Base-by-base conservation (phyloP, 2,113 vertebrate species). In the Podilymbus podiceps region DNA sequence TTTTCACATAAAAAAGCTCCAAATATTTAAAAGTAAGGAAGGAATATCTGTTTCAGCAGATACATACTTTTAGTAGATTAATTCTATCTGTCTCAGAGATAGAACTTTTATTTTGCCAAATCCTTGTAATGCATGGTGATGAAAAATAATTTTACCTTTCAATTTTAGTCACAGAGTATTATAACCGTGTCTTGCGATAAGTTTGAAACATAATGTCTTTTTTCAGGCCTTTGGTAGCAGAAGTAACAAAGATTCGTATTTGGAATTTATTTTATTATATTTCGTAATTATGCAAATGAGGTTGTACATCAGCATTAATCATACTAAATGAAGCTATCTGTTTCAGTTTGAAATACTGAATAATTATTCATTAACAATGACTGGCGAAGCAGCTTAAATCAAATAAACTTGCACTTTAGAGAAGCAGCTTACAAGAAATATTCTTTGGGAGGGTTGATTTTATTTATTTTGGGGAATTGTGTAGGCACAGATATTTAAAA, bases 271-370 rank as follows among this genome's bases (percentile, higher is more conserved):
- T 97, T 97, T 95, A 88, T 92, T 97, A 93, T 96, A 97, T 85
- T 96, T 95, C 91, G 31, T 92, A 97, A 97, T 98, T 97, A 98
- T 97, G 93, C 66, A 98, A 97, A 98, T 97, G 73, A 94, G 72
- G 81, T 78, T 91, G 63, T 89, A 84, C 92, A 96, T 97, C 93
- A 96, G 92, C 89, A 95, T 97, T 97, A 97, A 97, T 98, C 96
- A 97, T 42, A 90, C 91, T 96, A 92, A 96, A 96, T 93, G 92
- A 90, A 93, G 58, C 95, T 95, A 93, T 95, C 93, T 88, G 80
- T 93, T 92, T 97, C 88, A 93, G 72, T 87, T 89, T 95, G 90
- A 96, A 97, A 96, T 94, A 63, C 80, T 87, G 74, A 96, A 97
- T 97, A 98, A 96, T 97, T 97, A 97, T 93, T 97, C 95, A 97